phyloP scores from a whole-genome alignment of 2,888 invertebrate species.

The Dusona sp. region DNA sequence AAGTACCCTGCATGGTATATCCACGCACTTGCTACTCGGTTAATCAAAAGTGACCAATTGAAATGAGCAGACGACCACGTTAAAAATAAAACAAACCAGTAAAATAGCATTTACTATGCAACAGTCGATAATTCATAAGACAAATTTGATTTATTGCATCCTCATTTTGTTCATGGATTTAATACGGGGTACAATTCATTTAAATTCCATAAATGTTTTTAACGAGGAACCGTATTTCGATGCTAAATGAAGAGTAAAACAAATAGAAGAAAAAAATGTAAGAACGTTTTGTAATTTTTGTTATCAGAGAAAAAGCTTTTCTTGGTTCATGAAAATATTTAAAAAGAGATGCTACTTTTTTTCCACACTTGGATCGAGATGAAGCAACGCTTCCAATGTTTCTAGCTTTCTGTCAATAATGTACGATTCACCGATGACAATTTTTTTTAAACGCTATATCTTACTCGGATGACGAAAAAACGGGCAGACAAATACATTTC shows the following conservation, averaged over 20 bases:
- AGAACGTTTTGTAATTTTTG: not conserved
- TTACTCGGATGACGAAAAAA: constrained; percentile 18
- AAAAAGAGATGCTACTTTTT: not conserved
- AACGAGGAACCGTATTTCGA: not conserved
- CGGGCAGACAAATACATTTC: constrained; percentile 57
- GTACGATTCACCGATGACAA: not conserved
- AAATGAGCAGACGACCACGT: no score
- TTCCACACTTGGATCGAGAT: not conserved
- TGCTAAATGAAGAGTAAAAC: not conserved
- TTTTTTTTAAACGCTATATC: not conserved
- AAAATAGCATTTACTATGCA: no score
- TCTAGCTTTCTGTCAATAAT: not conserved
- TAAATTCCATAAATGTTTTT: no score
- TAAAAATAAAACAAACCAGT: no score
- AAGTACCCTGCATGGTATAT: not conserved
- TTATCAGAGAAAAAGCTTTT: not conserved
- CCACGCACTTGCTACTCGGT: not conserved
- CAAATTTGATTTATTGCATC: no score
- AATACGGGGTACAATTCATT: no score
- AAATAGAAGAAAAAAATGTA: no score
- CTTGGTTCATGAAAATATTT: not conserved
- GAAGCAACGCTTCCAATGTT: constrained; percentile 11
- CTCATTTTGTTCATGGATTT: no score
- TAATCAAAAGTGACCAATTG: not conserved
- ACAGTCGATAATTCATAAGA: no score